These are phyloP conservation scores for Epizoanthus stellaris DNA, from an alignment of 92 coral and sea anemone genomes.

Conservation along the genomic window DNA sequence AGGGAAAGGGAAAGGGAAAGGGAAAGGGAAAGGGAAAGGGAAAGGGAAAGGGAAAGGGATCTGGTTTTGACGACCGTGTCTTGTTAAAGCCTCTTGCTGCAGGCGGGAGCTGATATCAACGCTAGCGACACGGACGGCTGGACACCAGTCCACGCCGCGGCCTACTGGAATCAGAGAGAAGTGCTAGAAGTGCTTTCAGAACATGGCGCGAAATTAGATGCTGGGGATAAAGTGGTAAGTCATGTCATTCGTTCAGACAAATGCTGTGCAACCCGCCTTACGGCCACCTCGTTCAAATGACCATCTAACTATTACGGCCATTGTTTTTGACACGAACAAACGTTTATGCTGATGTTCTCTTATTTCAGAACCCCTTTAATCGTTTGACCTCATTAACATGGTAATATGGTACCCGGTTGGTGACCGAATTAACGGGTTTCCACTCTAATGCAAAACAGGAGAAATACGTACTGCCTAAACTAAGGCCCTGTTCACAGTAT, in stretches of 20 bases:
- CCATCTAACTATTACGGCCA: not conserved
- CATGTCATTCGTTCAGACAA: not conserved
- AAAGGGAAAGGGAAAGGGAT: too few species aligned
- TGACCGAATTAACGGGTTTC: too few species aligned
- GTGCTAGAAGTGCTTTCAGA: conserved; percentile 89
- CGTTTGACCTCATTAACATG: too few species aligned
- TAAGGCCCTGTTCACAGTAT: too few species aligned
- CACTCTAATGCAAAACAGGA: too few species aligned
- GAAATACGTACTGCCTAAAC: too few species aligned
- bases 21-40: too few species aligned
- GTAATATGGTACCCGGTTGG: too few species aligned
- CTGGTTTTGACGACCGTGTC: not conserved
- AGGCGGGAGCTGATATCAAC: conserved; percentile 90
- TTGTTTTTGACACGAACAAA: too few species aligned
- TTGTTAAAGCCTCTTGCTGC: conserved; percentile 75
- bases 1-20: too few species aligned
- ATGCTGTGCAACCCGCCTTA: not conserved
- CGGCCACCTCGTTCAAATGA: not conserved
- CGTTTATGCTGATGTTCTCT: too few species aligned
- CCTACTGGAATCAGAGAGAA: conserved; percentile 98
- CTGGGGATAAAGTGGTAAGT: conserved; percentile 87
- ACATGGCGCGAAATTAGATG: conserved; percentile 90
- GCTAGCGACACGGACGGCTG: conserved; percentile 90
- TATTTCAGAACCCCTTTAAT: too few species aligned
- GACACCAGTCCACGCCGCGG: conserved; percentile 97